phyloP scores from a whole-genome alignment of 1,140 invertebrate genomes.

The Chionoecetes opilio region DNA sequence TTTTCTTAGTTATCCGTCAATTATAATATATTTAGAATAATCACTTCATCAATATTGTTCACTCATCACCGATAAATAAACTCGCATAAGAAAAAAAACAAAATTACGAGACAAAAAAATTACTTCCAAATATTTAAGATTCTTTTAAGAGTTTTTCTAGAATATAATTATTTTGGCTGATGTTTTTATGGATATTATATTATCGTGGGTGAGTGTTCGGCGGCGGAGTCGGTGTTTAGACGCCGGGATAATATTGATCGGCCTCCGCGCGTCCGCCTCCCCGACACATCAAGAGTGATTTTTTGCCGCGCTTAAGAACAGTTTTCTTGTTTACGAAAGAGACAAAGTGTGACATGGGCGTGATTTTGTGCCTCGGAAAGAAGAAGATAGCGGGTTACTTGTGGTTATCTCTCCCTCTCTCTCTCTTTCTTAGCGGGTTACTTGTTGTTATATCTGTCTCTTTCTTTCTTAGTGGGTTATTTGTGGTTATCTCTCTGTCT shows the following conservation, averaged over 20 bases:
- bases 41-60: neutral
- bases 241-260: neutral
- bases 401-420: too few species aligned
- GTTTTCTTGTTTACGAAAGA: constrained; percentile 11
- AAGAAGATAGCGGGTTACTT: neutral
- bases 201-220: neutral
- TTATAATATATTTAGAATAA: neutral
- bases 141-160: neutral
- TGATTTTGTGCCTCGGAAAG: neutral
- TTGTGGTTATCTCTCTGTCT: too few species aligned
- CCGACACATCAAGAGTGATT: neutral
- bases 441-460: neutral
- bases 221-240: neutral
- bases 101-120: too few species aligned
- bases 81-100: too few species aligned
- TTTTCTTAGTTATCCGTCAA: neutral
- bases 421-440: too few species aligned
- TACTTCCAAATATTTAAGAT: too few species aligned
- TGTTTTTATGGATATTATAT: neutral
- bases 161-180: neutral
- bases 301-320: neutral
- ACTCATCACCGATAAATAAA: too few species aligned
- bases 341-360: neutral
- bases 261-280: neutral
- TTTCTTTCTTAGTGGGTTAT: too few species aligned